A percentile compares a stretch with the other conserved stretches of the same genome.
Evolutionary conservation across 2,797 vertebrate genomes (phyloP).

Genomic region (Bucorvus abyssinicus): DNA sequence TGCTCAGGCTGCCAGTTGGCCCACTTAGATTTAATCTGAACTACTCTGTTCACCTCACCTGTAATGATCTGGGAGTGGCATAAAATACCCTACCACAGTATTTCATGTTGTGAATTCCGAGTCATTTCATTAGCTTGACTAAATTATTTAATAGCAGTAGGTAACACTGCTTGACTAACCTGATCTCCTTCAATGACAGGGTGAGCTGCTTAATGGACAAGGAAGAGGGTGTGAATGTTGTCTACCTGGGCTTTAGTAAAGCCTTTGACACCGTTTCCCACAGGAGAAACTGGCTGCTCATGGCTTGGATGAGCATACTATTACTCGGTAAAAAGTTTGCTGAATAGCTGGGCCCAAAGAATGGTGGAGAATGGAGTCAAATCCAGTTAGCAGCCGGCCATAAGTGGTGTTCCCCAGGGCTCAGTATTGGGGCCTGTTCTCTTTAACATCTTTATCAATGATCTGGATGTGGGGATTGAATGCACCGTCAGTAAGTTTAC

Average conservation of each 20-base stretch:
- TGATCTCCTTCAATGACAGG: not conserved
- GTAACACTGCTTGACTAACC: not conserved
- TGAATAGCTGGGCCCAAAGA: not conserved
- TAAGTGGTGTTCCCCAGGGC: not conserved
- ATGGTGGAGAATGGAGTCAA: not conserved
- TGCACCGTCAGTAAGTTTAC: not conserved
- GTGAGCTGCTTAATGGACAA: not conserved
- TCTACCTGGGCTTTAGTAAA: not conserved
- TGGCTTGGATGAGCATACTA: rapidly evolving
- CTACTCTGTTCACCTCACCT: not conserved
- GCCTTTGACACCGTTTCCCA: not conserved
- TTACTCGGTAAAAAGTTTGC: not conserved
- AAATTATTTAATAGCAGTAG: not conserved
- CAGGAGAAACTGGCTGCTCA: not conserved
- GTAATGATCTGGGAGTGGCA: not conserved
- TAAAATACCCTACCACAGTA: not conserved
- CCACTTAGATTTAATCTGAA: not conserved
- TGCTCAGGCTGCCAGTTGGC: not conserved
- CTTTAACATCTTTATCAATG: too few species aligned
- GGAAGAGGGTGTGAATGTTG: not conserved
- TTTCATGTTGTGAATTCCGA: not conserved
- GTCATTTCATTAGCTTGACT: not conserved
- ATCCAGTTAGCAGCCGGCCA: not conserved
- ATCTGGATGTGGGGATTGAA: too few species aligned
- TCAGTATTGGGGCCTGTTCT: not conserved